Evolutionary conservation across 2,797 vertebrate genomes (phyloP), one percentile per base, ranked within the genome.

Genomic region (Naso thynnoides): DNA sequence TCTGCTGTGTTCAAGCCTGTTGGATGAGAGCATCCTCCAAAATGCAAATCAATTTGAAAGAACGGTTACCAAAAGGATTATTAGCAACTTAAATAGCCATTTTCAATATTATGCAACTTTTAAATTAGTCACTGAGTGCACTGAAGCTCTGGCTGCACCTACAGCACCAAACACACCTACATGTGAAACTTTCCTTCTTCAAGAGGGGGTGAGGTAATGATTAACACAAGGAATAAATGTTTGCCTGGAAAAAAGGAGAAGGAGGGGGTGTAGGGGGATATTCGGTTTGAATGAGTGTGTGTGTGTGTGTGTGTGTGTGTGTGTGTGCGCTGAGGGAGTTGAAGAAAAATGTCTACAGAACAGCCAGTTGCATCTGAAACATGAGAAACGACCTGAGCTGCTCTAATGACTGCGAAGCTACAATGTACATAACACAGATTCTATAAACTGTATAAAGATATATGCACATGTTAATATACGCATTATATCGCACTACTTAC

Each of bases 401-500:
- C 10, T 57, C 58, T 36, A 13, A 10, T 21, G 55, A 49, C 36
- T 52, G 38, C 45, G 19, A 49, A 42, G 26, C 47, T 49, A 39
- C 3, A 23, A 2, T 21, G 33, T 36, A 31, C 15, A 50, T 26
- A 9, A 26, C 26, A 41, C 13, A 18, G 7, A 21, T 14, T 47
- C 11, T 36, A 36, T 36, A 36, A 11, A 36, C 58, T 21, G 16
- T 15, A 15, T 23, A 53, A 31, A 49, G 16, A 33, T 29, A 42
- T 23, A 45, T 3, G 1, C 7, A 15, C 8, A 60, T 18, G 14
- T 27, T 26, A 11, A 42, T 3, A 10, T 15, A 36, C 29, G 53
- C 63, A 54, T 41, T 14, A 26, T 3, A 14, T 1, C 21, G 1
- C 26, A 23, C 18, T 1, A 76, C 83, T 78, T 78, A 99, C 98